Conservation (phyloP, 2,113 vertebrate species). For the Monarcha castaneiventris region DNA sequence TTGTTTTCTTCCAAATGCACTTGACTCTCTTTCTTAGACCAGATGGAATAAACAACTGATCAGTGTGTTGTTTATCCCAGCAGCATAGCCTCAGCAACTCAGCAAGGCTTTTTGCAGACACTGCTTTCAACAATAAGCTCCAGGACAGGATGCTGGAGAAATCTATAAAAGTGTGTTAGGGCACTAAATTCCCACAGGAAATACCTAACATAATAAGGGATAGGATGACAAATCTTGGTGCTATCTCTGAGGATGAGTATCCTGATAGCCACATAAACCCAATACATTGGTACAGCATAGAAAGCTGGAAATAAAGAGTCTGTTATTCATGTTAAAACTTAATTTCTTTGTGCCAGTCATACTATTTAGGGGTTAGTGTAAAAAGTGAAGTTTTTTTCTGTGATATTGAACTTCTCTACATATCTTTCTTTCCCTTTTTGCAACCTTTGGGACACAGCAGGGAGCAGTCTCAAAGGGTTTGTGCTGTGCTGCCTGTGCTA, state of each 20-base stretch:
- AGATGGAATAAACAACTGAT: neutral
- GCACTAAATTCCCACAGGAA: neutral
- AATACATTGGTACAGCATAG: neutral
- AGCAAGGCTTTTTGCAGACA: neutral
- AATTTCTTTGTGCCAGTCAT: neutral
- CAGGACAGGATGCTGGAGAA: neutral
- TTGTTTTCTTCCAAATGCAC: neutral
- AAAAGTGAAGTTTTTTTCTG: neutral
- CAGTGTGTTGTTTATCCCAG: neutral
- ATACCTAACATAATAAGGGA: neutral
- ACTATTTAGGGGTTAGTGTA: neutral
- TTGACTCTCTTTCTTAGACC: neutral
- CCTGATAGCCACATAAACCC: neutral
- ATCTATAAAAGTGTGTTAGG: neutral
- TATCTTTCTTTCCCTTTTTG: neutral
- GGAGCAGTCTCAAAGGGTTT: neutral
- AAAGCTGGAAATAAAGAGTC: neutral
- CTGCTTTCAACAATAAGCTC: neutral
- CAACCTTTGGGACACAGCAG: neutral
- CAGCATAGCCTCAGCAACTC: neutral
- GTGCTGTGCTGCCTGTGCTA: neutral
- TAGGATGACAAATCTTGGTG: neutral
- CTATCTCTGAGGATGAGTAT: neutral
- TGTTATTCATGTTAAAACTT: neutral
- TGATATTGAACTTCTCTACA: neutral